Base-by-base conservation (phyloP, 2,113 vertebrate species). In the Lampris megalopsis region DNA sequence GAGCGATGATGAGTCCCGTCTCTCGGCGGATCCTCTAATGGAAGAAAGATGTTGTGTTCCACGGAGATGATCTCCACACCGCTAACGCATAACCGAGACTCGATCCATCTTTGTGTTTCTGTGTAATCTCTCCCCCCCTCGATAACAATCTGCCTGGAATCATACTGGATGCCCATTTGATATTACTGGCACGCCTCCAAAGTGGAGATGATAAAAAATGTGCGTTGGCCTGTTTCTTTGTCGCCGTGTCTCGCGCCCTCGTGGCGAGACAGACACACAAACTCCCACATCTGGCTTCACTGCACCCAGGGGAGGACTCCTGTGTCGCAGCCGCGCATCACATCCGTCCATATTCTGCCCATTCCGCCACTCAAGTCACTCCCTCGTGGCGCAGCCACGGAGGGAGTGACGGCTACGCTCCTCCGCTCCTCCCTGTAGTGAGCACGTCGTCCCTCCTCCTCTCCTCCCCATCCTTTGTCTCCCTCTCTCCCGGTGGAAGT, bases 401-500 rank as follows among this genome's bases (percentile, higher is more conserved):
- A 70, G 45, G 11, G 41, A 74, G 70, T 68, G 62, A 72, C 61
- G 78, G 43, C 52, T 69, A 58, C 63, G 45, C 73, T 61, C 62
- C 85, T 81, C 86, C 75, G 68, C 59, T 82, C 3, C 9, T 89
- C 83, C 68, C 86, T 64, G 9, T 75, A 76, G 86, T 80, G 79
- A 78, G 77, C 79, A 60, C 78, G 54, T 79, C 78, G 52, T 78
- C 47, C 35, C 40, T 53, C 70, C 69, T 81, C 54, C 63, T 72
- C 71, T 73, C 81, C 79, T 81, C 77, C 70, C 72, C 83, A 24
- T 72, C 74, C 80, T 88, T 87, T 90, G 85, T 90, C 90, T 89
- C 83, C 78, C 85, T 83, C 80, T 86, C 83, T 89, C 89, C 82
- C 88, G 80, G 86, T 91, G 92, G 86, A 92, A 75, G 90, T 88